Evolutionary conservation across 2,888 invertebrate genomes (phyloP), one percentile per base, ranked within the genome.

Genomic region (Clostera curtula): DNA sequence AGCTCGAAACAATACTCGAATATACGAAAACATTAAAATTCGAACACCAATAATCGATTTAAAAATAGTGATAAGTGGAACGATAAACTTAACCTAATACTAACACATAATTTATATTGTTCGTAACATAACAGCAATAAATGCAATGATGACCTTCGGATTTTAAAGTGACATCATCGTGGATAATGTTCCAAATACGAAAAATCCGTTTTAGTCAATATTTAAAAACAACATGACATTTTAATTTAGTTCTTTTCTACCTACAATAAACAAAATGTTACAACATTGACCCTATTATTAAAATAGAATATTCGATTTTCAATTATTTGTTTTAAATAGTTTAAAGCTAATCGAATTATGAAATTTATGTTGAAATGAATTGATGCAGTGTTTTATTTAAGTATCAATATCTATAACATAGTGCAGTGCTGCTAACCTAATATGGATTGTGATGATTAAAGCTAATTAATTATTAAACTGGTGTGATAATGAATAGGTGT

Each of bases 401-500:
- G n/a, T n/a, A n/a, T n/a, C n/a, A n/a, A n/a, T n/a, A n/a, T n/a
- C n/a, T n/a, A n/a, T n/a, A n/a, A n/a, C n/a, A n/a, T n/a, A n/a
- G n/a, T 25, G 36, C 17, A 34, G 31, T 36, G 13, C 39, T 47
- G 45, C 30, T 40, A 44, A 49, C 44, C 40, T 44, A 27, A 36
- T 41, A 51, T 54, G 42, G 41, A 51, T 56, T 43, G 47, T 56
- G 56, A 50, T 36, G 45, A n/a, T n/a, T 37, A 48, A 49, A 31
- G 31, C 41, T 43, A n/a, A n/a, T 44, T 48, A 43, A 50, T 53
- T 49, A 49, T 34, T 31, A 23, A 16, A 27, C 40, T 39, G 40
- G 31, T 38, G 52, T 64, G 74, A 72, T 73, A 71, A 65, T 36
- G 25, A 55, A 68, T 60, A 60, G 69, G 72, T 71, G 70, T 68